Evolutionary conservation across 2,797 vertebrate species (phyloP), one percentile per base, ranked within the genome.

Genomic region (Astyanax mexicanus): DNA sequence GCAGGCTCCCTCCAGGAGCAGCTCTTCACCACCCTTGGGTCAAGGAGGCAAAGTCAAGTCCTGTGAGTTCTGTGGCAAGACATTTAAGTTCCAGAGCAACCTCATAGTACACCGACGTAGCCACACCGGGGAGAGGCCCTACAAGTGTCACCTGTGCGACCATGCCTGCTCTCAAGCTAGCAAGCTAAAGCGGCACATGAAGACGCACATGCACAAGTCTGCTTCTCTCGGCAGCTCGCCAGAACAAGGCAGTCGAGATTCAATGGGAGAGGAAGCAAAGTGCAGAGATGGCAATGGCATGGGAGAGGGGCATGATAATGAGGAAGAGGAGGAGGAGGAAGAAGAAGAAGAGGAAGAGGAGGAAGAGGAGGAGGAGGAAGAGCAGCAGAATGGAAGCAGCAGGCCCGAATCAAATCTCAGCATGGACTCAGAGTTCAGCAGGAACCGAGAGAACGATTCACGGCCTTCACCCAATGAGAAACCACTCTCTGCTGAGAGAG

Each of bases 171-270:
- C 98, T 6, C 98, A 99, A 92, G 98, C 98, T 90, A 98, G 97
- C 95, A 99, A 99, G 91, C 94, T 99, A 64, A 99, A 99, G 90
- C 95, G 98, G 85, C 98, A 99, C 94, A 99, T 99, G 98, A 99
- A 99, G 93, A 99, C 98, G 27, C 87, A 98, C 93, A 96, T 98
- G 95, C 98, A 99, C 93, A 98, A 98, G 92, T 92, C 96, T 17
- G 96, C 95, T 83, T 96, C 96, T 62, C 93, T 98, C 91, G 93
- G 94, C 11, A 92, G 90, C 71, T 94, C 92, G 40, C 92, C 92
- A 0, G 93, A 93, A 51, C 91, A 85, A 0, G 96, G 94, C 81
- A 94, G 93, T 69, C 94, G 95, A 23, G 96, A 95, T 10, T 91
- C 90, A 0, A 87, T 80, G 19, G 89, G 85, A 54, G 93, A 93